Percentiles rank a stretch among this genome's conserved stretches.
phyloP scores from a whole-genome alignment of 1,140 invertebrate genomes.

The Zaprionus capensis region DNA sequence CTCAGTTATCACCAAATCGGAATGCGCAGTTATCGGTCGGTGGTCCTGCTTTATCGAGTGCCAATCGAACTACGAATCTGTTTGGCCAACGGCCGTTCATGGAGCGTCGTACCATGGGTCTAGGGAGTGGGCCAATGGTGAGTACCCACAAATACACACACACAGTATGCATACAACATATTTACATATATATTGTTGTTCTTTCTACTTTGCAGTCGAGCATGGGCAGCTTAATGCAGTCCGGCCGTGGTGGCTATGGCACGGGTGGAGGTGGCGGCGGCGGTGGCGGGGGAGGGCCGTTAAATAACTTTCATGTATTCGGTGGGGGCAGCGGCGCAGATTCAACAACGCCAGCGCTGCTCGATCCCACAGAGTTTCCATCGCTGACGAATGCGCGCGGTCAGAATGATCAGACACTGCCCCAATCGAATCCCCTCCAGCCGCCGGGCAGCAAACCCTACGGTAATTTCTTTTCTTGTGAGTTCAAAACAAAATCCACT shows the following conservation, averaged over 20 bases:
- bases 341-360: slow-evolving; percentile 91
- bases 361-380: slow-evolving; percentile 95
- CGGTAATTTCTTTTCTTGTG: slow-evolving; percentile 87
- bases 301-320: slow-evolving; percentile 91
- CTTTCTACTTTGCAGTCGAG: slow-evolving; percentile 64
- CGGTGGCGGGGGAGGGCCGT: slow-evolving; percentile 83
- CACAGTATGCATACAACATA: background rate
- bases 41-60: slow-evolving; percentile 85
- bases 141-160: slow-evolving; percentile 31
- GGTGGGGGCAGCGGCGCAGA: slow-evolving; percentile 86
- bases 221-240: slow-evolving; percentile 84
- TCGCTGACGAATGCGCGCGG: slow-evolving; percentile 92
- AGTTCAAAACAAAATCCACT: slow-evolving; percentile 82
- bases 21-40: slow-evolving; percentile 85
- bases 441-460: slow-evolving; percentile 95
- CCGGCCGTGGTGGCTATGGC: slow-evolving; percentile 87
- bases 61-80: slow-evolving; percentile 87
- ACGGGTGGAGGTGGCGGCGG: slow-evolving; percentile 85
- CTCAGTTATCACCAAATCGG: slow-evolving; percentile 87
- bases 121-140: slow-evolving; percentile 81
- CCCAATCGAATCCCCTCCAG: slow-evolving; percentile 90
- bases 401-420: slow-evolving; percentile 90
- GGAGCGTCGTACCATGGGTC: slow-evolving; percentile 89
- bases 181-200: slow-evolving; percentile 24
- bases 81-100: slow-evolving; percentile 90